Conservation (phyloP, 2,113 vertebrate genomes). For the Orientallactaga bullata region DNA sequence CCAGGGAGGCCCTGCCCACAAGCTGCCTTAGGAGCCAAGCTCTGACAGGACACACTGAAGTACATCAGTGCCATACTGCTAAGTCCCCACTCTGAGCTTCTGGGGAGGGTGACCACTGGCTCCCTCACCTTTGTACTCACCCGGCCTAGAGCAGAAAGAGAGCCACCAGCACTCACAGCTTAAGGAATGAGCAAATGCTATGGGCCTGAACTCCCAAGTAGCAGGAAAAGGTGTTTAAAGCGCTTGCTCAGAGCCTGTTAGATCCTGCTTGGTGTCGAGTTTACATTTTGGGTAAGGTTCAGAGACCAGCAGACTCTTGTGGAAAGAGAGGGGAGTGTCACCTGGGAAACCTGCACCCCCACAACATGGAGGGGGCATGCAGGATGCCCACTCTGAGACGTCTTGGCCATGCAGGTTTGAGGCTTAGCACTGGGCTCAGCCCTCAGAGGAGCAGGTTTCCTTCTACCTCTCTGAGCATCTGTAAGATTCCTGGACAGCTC, state of each 20-base stretch:
- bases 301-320: neutral
- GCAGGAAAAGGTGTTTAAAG: neutral
- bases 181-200: neutral
- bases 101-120: neutral
- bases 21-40: neutral
- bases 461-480: neutral
- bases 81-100: neutral
- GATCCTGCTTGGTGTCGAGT: neutral
- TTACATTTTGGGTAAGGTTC: neutral
- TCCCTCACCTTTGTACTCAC: neutral
- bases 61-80: neutral
- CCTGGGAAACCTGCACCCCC: neutral
- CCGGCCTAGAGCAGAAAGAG: neutral
- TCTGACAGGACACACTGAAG: neutral
- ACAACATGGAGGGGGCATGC: rapidly evolving
- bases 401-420: neutral
- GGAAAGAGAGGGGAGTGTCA: neutral
- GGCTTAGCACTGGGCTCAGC: neutral
- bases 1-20: neutral
- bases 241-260: neutral
- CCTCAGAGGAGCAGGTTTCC: neutral
- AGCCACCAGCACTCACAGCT: neutral
- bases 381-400: too few relatives aligned
- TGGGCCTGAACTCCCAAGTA: neutral
- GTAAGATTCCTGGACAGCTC: neutral